These are phyloP conservation scores for Halictus quadricinctus DNA, from an alignment of 2,888 invertebrate species.

Conservation along the genomic window DNA sequence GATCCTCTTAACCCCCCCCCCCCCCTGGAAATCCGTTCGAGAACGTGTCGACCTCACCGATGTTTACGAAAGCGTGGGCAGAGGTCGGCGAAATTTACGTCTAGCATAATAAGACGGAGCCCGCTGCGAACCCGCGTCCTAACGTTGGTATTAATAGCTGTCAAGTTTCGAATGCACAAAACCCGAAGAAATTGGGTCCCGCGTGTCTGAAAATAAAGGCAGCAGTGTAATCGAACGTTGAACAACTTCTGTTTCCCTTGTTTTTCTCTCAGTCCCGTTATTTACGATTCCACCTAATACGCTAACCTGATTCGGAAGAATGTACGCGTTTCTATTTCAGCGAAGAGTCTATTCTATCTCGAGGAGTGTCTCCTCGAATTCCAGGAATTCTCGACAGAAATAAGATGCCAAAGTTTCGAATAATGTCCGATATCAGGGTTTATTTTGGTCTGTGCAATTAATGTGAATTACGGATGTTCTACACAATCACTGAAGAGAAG, in stretches of 20 bases:
- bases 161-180: slow-evolving; percentile 1
- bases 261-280: neutral
- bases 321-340: neutral
- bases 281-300: neutral
- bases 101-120: neutral
- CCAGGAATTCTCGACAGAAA: neutral
- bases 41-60: neutral
- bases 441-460: too few relatives aligned
- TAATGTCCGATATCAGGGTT: neutral
- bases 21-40: neutral
- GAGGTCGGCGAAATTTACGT: neutral
- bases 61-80: neutral
- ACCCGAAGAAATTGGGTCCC: slow-evolving; percentile 2
- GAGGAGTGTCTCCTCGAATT: neutral
- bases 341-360: neutral
- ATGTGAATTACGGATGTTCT: neutral
- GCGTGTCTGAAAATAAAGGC: neutral
- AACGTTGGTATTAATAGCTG: neutral
- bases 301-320: neutral
- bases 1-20: neutral
- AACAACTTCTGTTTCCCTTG: neutral
- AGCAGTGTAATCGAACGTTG: neutral
- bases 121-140: neutral
- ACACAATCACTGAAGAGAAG: neutral
- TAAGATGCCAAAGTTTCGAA: neutral